Base-by-base conservation (phyloP, 1,140 invertebrate species). In the Hylaeus volcanicus region DNA sequence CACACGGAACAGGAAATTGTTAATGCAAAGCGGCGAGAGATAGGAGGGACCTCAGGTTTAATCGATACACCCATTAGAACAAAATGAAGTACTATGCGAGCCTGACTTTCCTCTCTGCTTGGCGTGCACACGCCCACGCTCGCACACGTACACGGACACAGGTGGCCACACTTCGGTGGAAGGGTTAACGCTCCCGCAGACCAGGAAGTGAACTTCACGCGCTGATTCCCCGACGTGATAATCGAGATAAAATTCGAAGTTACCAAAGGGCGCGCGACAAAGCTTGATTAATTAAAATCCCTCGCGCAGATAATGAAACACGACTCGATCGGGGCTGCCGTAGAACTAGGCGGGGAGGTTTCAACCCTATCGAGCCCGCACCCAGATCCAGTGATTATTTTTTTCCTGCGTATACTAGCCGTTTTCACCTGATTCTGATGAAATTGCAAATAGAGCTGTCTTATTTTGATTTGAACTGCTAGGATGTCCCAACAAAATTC, bases 11-110 rank as follows among this genome's bases (percentile, higher is more conserved):
- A 70, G 74, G 55, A 77, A 70, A 70, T 77, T 60, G 65, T 77
- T 51, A 56, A 77, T 60, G 65, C 74, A 70, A 51, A 70, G 43
- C 55, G 2, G 0, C 5, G 5, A 69, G 65, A 8, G 39, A 2
- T 8, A n/a, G 14, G 14, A 37, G 26, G 26, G 26, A 11, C 39
- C 5, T 3, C 12, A 14, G 8, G 14, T 77, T 70, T 58, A 70
- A 77, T 77, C 74, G 74, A 77, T 77, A 77, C 43, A 2, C 26
- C 53, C 41, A 37, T 69, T 69, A 64, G 58, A 74, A 51, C 55
- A 70, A 76, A 76, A 68, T 45, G n/a, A 76, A 51, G 43, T 39
- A 60, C 39, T 12, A 8, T 11, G 39, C 58, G 43, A 55, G 26
- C 3, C 8, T 12, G 39, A 15, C 12, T 41, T 1, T 8, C 11